phyloP scores from a whole-genome alignment of 1,140 invertebrate genomes.

The Triops cancriformis region DNA sequence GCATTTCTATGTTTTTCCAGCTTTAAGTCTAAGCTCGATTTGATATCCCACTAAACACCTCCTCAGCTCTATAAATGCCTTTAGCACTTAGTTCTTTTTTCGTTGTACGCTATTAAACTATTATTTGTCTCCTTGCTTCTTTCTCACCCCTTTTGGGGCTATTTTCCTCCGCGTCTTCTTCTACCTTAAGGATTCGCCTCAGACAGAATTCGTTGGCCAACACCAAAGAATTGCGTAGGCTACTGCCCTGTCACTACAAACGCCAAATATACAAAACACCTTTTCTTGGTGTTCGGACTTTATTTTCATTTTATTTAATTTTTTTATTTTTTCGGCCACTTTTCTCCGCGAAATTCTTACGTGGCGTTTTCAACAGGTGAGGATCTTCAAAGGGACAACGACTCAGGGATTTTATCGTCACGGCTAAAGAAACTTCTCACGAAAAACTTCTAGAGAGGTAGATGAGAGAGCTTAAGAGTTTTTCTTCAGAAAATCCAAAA shows the following conservation, averaged over 20 bases:
- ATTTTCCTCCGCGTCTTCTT: neutral
- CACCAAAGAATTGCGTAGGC: neutral
- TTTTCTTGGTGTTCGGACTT: neutral
- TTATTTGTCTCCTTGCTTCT: no score
- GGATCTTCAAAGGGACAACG: neutral
- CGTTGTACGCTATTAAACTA: no score
- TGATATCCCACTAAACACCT: neutral
- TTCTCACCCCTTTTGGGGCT: no score
- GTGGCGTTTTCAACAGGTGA: neutral
- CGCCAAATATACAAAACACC: neutral
- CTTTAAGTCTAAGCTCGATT: neutral
- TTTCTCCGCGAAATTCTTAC: neutral
- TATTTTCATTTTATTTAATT: no score
- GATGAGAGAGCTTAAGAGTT: no score
- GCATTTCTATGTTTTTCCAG: neutral
- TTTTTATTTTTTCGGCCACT: neutral
- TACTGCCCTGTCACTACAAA: neutral
- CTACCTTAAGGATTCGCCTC: neutral
- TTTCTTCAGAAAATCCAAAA: no score
- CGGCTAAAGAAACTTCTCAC: conserved; percentile 3
- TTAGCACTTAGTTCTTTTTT: neutral
- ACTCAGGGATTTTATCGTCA: conserved; percentile 1
- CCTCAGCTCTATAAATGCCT: neutral
- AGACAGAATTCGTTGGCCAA: neutral
- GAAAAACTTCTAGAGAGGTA: neutral